A percentile compares a stretch with the other conserved stretches of the same genome.
Evolutionary conservation across 2,888 invertebrate species (phyloP).

Genomic region (Eristalis tenax): DNA sequence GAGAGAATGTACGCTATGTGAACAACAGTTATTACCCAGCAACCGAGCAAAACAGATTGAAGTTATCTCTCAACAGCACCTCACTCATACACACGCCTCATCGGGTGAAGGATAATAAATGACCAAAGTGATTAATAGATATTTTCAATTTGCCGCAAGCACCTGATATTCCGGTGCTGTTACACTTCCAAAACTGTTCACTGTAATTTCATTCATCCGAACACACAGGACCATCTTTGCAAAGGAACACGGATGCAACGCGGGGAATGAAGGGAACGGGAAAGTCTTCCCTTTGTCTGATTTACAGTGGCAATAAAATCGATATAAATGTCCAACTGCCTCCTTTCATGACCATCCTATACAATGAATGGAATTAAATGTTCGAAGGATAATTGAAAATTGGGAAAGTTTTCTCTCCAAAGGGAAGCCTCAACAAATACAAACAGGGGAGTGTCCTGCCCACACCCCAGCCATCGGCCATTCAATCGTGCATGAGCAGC

Average conservation of each 20-base stretch:
- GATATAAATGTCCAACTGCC: neutral
- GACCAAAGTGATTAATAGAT: neutral
- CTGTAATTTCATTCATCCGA: neutral
- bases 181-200: neutral
- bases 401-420: slow-evolving; percentile 21
- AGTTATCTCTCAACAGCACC: neutral
- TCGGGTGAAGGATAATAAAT: neutral
- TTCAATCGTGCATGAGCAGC: neutral
- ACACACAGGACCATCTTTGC: neutral
- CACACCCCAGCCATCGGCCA: neutral
- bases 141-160: neutral
- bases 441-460: neutral
- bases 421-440: neutral
- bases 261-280: neutral
- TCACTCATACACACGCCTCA: neutral
- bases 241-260: neutral
- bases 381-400: slow-evolving; percentile 64
- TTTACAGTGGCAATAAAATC: neutral
- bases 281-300: neutral
- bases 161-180: neutral
- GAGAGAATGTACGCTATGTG: neutral
- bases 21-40: neutral
- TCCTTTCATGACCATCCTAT: neutral
- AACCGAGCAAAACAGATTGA: neutral
- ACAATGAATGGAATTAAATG: slow-evolving; percentile 57